Evolutionary conservation across 2,888 invertebrate species (phyloP), one percentile per base, ranked within the genome.

Genomic region (Spialia ferax): DNA sequence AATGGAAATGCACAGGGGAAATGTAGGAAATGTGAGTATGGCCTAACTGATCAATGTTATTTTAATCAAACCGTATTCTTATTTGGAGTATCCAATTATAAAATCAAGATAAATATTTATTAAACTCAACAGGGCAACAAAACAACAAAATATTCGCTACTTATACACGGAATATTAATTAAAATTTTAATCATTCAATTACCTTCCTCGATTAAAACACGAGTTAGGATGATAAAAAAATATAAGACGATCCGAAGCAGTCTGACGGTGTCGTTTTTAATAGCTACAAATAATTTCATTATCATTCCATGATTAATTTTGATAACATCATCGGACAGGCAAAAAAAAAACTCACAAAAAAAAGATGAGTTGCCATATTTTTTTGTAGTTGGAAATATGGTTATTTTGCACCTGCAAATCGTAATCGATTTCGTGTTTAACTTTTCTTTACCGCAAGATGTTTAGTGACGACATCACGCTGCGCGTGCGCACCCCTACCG

Each of bases 351-450:
- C 26, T 62, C 79, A 77, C 84, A 80, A 80, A 84, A 80, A 80
- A 84, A 81, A 81, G 42, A 60, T 52, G 63, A 63, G 57, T 38
- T 59, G 29, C 10, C 20, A 45, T 32, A 22, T 66, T 54, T 59
- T 66, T 66, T 66, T 45, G 45, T 20, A 8, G 52, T 66, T 11
- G n/a, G 20, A n/a, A 52, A 35, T 38, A 59, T 65, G 2, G 50
- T 32, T 65, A 59, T 59, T 87, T 89, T 88, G 86, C 88, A 89
- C 88, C 88, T 88, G 88, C 88, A 76, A 87, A 85, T 82, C 79
- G 75, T 83, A 85, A 86, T 86, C 83, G 86, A 86, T 88, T 88
- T 82, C 69, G 70, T 81, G 75, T 73, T 74, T 75, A 57, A 42
- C 74, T 74, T 75, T 50, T 77, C 79, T 73, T 71, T 42, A 29